These are phyloP conservation scores for Silurus glanis DNA, from an alignment of 2,113 vertebrate genomes.

Conservation along the genomic window DNA sequence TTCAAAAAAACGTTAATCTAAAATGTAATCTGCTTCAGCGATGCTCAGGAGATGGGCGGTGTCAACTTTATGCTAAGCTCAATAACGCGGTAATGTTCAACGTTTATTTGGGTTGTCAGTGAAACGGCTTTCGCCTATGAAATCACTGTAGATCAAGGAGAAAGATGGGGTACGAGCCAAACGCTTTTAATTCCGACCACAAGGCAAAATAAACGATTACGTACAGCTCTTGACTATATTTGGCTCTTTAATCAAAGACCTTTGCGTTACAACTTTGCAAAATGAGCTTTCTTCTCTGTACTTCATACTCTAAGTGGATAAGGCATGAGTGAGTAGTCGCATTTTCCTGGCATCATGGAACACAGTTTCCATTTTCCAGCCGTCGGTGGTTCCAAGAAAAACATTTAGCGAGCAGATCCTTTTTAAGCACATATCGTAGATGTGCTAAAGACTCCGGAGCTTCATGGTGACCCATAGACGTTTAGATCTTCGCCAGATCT, in stretches of 20 bases:
- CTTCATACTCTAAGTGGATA: conserved; percentile 33
- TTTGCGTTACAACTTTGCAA: not conserved
- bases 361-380: conserved; percentile 60
- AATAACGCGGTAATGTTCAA: not conserved
- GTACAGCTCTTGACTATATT: conserved; percentile 12
- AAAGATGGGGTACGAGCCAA: not conserved
- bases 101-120: conserved; percentile 12
- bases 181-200: not conserved
- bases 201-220: conserved; percentile 16
- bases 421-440: conserved; percentile 59
- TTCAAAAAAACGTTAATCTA: not conserved
- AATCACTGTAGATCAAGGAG: not conserved
- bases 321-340: conserved; percentile 35
- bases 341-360: conserved; percentile 61
- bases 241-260: conserved; percentile 4
- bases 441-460: conserved; percentile 53
- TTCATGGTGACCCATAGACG: not conserved
- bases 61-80: conserved; percentile 7
- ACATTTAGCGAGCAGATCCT: conserved; percentile 55
- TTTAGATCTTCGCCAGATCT: not conserved
- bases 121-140: not conserved
- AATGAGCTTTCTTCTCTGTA: conserved; percentile 11
- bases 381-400: conserved; percentile 51
- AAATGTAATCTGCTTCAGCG: not conserved
- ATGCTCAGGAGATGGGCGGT: not conserved